Evolutionary conservation across 2,113 vertebrate species (phyloP), one percentile per base, ranked within the genome.

Genomic region (Dendropsophus ebraccatus): DNA sequence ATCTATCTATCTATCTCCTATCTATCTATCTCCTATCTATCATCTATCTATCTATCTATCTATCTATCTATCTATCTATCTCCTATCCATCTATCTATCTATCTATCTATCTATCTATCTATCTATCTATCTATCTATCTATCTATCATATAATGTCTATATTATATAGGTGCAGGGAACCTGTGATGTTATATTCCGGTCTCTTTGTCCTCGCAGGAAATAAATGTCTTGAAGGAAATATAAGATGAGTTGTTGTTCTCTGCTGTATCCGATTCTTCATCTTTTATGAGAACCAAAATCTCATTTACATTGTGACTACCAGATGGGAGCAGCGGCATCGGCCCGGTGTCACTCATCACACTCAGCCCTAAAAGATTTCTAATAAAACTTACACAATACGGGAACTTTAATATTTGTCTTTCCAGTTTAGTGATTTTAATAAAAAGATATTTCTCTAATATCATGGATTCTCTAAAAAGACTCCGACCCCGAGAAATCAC

Each of bases 261-360:
- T 81, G 81, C 78, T 82, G 50, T 85, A 86, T 85, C 77, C 72
- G 62, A 0, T 83, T 88, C 65, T 83, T 83, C 67, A 62, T 88
- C 86, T 83, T 88, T 83, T 17, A 89, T 74, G 75, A 88, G 86
- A 87, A 50, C 78, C 47, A 67, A 87, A 85, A 87, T 56, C 60
- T 72, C 77, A 87, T 28, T 54, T 7, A 87, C 60, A 81, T 89
- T 86, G 69, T 89, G 88, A 89, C 88, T 74, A 83, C 37, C 78
- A 87, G 89, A 87, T 85, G 87, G 89, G 0, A 76, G 58, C 52
- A 89, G 41, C 41, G 8, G 74, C 79, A 79, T 72, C 86, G 79
- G 75, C 87, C 30, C 79, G 65, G 56, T 88, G 84, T 87, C 89
- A 88, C 91, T 92, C 73, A 88, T 90, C 85, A 88, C 86, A 89